Percentiles rank a stretch among this genome's conserved stretches.
phyloP scores from a whole-genome alignment of 2,888 invertebrate species.

The Drosophila prolongata region DNA sequence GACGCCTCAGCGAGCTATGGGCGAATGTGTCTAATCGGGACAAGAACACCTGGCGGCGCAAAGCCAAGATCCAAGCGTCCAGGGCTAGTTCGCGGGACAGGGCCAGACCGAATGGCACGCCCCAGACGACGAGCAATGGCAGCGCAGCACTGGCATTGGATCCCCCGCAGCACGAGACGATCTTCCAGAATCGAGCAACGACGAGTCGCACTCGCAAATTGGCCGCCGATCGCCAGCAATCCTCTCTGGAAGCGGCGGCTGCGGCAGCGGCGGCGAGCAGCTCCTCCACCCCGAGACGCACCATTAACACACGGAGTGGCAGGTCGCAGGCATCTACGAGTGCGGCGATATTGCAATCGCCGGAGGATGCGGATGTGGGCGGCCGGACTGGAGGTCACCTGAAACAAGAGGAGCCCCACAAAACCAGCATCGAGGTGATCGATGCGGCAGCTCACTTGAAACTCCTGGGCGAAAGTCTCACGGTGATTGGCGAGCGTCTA shows the following conservation, averaged over 20 bases:
- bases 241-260: conserved; percentile 35
- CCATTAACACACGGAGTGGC: conserved; percentile 21
- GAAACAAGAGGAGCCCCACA: conserved; percentile 25
- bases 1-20: conserved; percentile 95
- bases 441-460: conserved; percentile 97
- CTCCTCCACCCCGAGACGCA: conserved; percentile 18
- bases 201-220: conserved; percentile 81
- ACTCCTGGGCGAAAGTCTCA: conserved; percentile 95
- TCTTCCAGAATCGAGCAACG: conserved; percentile 80
- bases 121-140: conserved; percentile 34
- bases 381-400: conserved; percentile 4
- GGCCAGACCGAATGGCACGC: conserved; percentile 3
- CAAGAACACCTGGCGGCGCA: conserved; percentile 91
- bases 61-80: conserved; percentile 87
- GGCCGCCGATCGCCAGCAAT: conserved; percentile 72
- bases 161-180: conserved; percentile 22
- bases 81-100: conserved; percentile 67
- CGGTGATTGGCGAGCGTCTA: conserved; percentile 95
- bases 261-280: conserved; percentile 31
- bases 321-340: conserved; percentile 1
- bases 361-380: conserved; percentile 14
- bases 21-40: conserved; percentile 89
- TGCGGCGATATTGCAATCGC: background rate
- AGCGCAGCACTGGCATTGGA: background rate
- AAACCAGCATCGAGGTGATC: conserved; percentile 89